phyloP scores from a whole-genome alignment of 2,797 vertebrate species.

The Chaenodraco wilsoni region DNA sequence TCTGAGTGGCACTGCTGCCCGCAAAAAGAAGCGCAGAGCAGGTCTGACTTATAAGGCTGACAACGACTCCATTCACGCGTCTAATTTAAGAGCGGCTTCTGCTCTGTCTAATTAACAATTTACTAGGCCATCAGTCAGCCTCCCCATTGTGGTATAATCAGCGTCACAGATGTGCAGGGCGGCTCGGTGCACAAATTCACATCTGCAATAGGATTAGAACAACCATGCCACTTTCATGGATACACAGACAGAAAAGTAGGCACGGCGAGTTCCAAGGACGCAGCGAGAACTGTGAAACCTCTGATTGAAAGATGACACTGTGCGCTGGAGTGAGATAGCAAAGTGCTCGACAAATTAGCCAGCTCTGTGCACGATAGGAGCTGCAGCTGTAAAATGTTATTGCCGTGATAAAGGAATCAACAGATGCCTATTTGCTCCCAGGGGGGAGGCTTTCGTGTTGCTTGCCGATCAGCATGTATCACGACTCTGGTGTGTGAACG shows the following conservation, averaged over 20 bases:
- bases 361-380: conserved; percentile 18
- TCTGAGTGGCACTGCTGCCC: conserved; percentile 43
- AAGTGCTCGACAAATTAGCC: conserved; percentile 44
- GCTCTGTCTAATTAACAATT: conserved; percentile 87
- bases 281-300: conserved; percentile 13
- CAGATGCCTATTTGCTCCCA: conserved; percentile 39
- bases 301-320: conserved; percentile 50
- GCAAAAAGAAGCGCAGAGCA: conserved; percentile 38
- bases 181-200: conserved; percentile 39
- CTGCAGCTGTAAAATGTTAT: conserved; percentile 23
- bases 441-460: background rate
- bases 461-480: background rate
- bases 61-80: conserved; percentile 79
- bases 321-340: conserved; percentile 17
- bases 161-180: conserved; percentile 48
- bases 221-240: conserved; percentile 68
- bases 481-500: conserved; percentile 22
- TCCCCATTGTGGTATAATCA: conserved; percentile 76
- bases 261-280: conserved; percentile 28
- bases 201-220: conserved; percentile 61
- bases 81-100: conserved; percentile 85
- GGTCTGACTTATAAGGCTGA: conserved; percentile 81
- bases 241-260: conserved; percentile 31
- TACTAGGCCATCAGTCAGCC: conserved; percentile 84
- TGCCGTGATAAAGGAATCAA: conserved; percentile 44